Evolutionary conservation across 2,888 invertebrate species (phyloP).

Genomic region (Pseudococcus viburni): DNA sequence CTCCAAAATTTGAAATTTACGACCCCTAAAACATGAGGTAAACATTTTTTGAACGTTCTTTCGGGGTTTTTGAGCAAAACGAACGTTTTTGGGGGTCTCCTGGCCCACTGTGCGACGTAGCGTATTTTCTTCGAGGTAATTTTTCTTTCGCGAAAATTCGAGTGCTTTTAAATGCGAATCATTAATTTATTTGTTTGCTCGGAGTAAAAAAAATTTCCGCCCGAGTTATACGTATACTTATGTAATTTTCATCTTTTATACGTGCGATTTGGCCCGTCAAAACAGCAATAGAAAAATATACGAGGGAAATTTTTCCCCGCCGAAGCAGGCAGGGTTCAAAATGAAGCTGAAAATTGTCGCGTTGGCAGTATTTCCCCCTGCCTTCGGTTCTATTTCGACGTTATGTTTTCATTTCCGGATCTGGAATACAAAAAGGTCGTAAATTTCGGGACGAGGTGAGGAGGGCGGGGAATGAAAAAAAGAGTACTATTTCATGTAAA

Average conservation of each 20-base stretch:
- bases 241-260: conserved; percentile 1
- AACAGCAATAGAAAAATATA: neutral
- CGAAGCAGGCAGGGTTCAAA: neutral
- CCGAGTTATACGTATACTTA: neutral
- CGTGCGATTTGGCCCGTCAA: neutral
- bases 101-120: no score
- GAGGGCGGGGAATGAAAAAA: neutral
- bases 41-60: no score
- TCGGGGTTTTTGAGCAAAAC: no score
- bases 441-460: neutral
- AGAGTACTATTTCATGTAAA: conserved; percentile 15
- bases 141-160: conserved; percentile 33
- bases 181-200: conserved; percentile 50
- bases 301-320: neutral
- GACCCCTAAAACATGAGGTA: no score
- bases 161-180: conserved; percentile 50
- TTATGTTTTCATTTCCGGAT: conserved; percentile 49
- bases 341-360: conserved; percentile 43
- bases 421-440: conserved; percentile 20
- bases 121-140: conserved; percentile 9
- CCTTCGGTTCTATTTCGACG: neutral
- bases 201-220: neutral
- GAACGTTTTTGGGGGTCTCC: no score
- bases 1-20: no score
- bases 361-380: neutral